phyloP scores from a whole-genome alignment of 2,113 vertebrate species.

The Pitta sordida region DNA sequence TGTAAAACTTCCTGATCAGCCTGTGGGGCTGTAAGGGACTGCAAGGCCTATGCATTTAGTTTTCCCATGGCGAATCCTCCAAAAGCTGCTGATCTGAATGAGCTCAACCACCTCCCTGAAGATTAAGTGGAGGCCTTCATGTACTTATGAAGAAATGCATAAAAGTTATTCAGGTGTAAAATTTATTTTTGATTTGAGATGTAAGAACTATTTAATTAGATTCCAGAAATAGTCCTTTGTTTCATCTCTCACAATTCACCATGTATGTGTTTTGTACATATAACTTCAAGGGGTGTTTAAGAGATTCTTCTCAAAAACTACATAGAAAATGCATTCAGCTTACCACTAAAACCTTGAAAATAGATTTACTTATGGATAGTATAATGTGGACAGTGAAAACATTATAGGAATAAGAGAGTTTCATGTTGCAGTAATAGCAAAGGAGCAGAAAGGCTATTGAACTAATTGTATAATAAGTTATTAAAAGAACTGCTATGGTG shows the following conservation, averaged over 20 bases:
- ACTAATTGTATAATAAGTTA: constrained; percentile 60
- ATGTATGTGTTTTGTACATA: neutral
- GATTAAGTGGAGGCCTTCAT: neutral
- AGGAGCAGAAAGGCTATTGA: constrained; percentile 45
- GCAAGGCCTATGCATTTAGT: neutral
- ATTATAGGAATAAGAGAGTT: neutral
- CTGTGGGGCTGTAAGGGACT: neutral
- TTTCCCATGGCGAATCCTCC: neutral
- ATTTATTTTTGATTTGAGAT: neutral
- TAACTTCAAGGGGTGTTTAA: neutral
- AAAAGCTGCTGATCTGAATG: neutral
- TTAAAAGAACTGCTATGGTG: constrained; percentile 58
- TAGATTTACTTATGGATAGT: neutral
- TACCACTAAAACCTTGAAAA: neutral
- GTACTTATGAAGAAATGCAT: neutral
- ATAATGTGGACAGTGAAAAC: neutral
- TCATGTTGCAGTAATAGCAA: neutral
- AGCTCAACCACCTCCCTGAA: neutral
- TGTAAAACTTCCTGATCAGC: neutral
- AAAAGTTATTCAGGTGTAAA: neutral
- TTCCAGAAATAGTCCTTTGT: neutral
- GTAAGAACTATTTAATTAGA: neutral
- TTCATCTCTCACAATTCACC: neutral
- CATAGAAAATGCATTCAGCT: neutral
- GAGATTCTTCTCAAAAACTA: neutral